A percentile compares a stretch with the other conserved stretches of the same genome.
phyloP scores from a whole-genome alignment of 1,140 invertebrate species.

The Dreissena rostriformis region DNA sequence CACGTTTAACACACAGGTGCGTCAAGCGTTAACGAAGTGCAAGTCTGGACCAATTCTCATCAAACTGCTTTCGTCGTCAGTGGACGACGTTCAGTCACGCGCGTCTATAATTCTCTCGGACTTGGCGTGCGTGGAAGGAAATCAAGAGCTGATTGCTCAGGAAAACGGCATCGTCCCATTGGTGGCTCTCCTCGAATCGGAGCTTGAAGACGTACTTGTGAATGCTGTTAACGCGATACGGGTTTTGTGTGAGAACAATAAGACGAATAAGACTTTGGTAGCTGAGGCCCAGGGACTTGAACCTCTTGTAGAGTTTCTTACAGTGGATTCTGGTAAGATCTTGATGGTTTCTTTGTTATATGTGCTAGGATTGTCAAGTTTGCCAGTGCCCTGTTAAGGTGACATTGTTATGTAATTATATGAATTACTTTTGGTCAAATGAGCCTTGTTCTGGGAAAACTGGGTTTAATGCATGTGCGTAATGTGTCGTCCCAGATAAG shows the following conservation, averaged over 20 bases:
- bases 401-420: background rate
- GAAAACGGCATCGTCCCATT: constrained; percentile 75
- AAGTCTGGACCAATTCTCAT: constrained; percentile 75
- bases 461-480: too few species aligned
- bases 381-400: background rate
- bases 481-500: too few species aligned
- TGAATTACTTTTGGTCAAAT: too few species aligned
- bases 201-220: constrained; percentile 80
- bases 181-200: constrained; percentile 77
- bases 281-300: constrained; percentile 73
- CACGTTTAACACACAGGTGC: constrained; percentile 33
- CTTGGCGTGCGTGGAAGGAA: constrained; percentile 75
- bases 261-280: constrained; percentile 75
- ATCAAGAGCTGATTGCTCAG: constrained; percentile 73
- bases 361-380: too few species aligned
- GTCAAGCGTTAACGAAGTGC: constrained; percentile 69
- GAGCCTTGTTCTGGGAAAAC: too few species aligned
- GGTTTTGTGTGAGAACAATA: constrained; percentile 77
- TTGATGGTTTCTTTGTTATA: background rate
- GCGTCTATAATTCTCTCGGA: constrained; percentile 80
- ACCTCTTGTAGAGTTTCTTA: constrained; percentile 79
- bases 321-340: constrained; percentile 75
- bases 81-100: constrained; percentile 80
- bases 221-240: constrained; percentile 80
- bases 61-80: constrained; percentile 72